Base-by-base conservation (phyloP, 2,888 invertebrate genomes). In the Lithophane ornitopus region DNA sequence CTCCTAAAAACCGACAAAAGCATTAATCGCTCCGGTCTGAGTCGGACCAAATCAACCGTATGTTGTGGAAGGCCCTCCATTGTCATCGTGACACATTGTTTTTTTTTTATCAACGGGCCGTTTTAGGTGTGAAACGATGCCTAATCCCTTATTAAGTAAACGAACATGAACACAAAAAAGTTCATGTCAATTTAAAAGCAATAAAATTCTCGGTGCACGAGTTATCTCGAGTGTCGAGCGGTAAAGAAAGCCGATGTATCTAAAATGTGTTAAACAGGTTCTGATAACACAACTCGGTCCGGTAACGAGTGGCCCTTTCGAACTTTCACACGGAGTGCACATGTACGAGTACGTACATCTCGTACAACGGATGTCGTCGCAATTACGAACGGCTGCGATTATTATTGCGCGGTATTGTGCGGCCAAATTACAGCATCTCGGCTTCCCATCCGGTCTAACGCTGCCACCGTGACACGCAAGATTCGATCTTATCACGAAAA, bases 341-440 rank as follows among this genome's bases (percentile, higher is more conserved):
- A 93, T 92, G 92, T 19, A 49, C 19, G 49, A 19, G 49, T 92
- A 91, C 85, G 87, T 90, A 91, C 92, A 88, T 92, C 91, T 92
- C 89, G 92, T 88, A 89, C 91, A 90, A 91, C 96, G 96, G 96
- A 96, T 95, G 96, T 94, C 95, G 94, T 90, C 92, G 94, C 95
- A 95, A 95, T 96, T 95, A 96, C 94, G 91, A 90, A 87, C 91
- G 91, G 90, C 92, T 93, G 93, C 95, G 94, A 94, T 95, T 95
- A 95, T 95, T 95, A 95, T 94, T 94, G 93, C 93, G 93, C 92
- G 91, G 94, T 93, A 96, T 95, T 95, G 95, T 96, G 93, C 94
- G 92, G 91, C 94, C 94, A 94, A 95, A 96, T 94, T 95, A 94
- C 94, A 93, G 93, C 95, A 93, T 95, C 95, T 95, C 95, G 91